Evolutionary conservation across 1,140 invertebrate genomes (phyloP).

Genomic region (Sminthurides bifidus): DNA sequence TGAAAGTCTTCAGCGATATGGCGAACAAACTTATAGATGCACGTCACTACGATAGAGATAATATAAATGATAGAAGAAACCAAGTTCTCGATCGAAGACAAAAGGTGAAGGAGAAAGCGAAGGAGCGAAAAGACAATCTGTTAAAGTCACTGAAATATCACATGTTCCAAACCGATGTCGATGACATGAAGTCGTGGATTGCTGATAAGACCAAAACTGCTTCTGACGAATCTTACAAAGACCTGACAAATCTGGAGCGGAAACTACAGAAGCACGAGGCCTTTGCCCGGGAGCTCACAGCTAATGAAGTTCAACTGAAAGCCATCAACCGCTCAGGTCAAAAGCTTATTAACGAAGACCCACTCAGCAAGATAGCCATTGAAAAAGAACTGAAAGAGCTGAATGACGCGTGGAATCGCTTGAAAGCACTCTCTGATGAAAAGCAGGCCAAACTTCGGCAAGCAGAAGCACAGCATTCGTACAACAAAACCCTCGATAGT

Average conservation of each 20-base stretch:
- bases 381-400: constrained; percentile 43
- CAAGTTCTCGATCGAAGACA: constrained; percentile 60
- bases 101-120: constrained; percentile 59
- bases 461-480: constrained; percentile 62
- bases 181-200: constrained; percentile 80
- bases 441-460: constrained; percentile 68
- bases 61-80: constrained; percentile 58
- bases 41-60: constrained; percentile 72
- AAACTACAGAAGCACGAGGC: constrained; percentile 97
- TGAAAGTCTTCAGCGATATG: constrained; percentile 72
- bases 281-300: constrained; percentile 84
- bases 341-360: constrained; percentile 53
- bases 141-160: constrained; percentile 67
- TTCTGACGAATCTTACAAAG: constrained; percentile 82
- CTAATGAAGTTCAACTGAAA: constrained; percentile 76
- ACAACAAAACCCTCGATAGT: constrained; percentile 49
- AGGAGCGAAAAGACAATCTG: constrained; percentile 55
- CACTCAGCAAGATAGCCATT: constrained; percentile 53
- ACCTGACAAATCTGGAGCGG: constrained; percentile 77
- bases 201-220: constrained; percentile 82
- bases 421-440: constrained; percentile 58
- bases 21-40: constrained; percentile 71
- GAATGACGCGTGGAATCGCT: constrained; percentile 58
- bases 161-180: constrained; percentile 75
- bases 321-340: constrained; percentile 68